A percentile compares a stretch with the other conserved stretches of the same genome.
These are phyloP conservation scores for Drosophila seguyi DNA, from an alignment of 1,140 invertebrate species.

Conservation along the genomic window DNA sequence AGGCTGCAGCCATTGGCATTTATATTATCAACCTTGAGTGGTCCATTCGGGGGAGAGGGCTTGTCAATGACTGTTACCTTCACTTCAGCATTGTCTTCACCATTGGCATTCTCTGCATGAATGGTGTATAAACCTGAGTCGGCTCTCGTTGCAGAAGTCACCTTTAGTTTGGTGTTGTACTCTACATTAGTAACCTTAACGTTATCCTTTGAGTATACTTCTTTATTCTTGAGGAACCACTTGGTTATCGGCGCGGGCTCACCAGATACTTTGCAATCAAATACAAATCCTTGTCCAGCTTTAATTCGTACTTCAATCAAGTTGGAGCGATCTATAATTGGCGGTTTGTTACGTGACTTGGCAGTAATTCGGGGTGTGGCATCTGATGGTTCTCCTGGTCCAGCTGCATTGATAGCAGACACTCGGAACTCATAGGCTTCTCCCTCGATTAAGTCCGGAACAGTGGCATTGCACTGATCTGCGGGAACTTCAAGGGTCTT, in stretches of 20 bases:
- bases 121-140: conserved; percentile 97
- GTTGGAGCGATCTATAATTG: conserved; percentile 94
- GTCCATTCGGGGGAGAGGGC: conserved; percentile 95
- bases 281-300: conserved; percentile 91
- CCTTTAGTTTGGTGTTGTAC: conserved; percentile 95
- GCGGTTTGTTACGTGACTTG: conserved; percentile 97
- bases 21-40: conserved; percentile 92
- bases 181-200: conserved; percentile 90
- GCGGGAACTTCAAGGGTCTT: conserved; percentile 89
- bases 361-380: conserved; percentile 97
- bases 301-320: conserved; percentile 96
- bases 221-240: conserved; percentile 92
- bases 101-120: conserved; percentile 96
- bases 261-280: conserved; percentile 91
- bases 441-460: conserved; percentile 95
- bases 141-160: conserved; percentile 92
- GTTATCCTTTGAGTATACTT: conserved; percentile 90
- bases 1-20: conserved; percentile 90
- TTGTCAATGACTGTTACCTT: conserved; percentile 96
- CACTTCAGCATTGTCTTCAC: conserved; percentile 95
- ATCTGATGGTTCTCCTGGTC: conserved; percentile 97
- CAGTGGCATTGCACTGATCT: conserved; percentile 92
- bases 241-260: conserved; percentile 97
- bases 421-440: conserved; percentile 97
- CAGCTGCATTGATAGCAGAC: conserved; percentile 95